phyloP scores from a whole-genome alignment of 2,888 invertebrate species.

The Pammene aurita region DNA sequence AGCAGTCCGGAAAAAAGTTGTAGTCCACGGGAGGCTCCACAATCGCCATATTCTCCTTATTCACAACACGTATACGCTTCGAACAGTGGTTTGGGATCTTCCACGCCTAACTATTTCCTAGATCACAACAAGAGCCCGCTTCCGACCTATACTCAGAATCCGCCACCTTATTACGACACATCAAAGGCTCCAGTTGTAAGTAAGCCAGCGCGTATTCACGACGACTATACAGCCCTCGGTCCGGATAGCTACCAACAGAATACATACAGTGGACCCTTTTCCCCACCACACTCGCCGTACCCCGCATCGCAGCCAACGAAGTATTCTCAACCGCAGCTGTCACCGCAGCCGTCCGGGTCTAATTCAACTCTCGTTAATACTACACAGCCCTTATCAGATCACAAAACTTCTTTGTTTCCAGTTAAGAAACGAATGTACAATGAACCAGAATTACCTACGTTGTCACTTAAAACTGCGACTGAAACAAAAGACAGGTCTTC shows the following conservation, averaged over 20 bases:
- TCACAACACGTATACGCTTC: slow-evolving; percentile 77
- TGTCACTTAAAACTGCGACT: slow-evolving; percentile 57
- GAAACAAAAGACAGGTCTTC: slow-evolving; percentile 57
- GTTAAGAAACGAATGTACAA: slow-evolving; percentile 86
- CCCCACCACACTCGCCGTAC: slow-evolving; percentile 69
- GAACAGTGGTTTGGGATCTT: slow-evolving; percentile 63
- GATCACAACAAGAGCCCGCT: slow-evolving; percentile 77
- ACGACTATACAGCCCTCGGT: slow-evolving; percentile 81
- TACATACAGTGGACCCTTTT: slow-evolving; percentile 72
- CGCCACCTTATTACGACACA: slow-evolving; percentile 85
- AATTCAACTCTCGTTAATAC: slow-evolving; percentile 53
- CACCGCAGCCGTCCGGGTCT: slow-evolving; percentile 58
- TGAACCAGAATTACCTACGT: slow-evolving; percentile 69
- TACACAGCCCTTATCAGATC: slow-evolving; percentile 58
- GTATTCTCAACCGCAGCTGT: slow-evolving; percentile 64
- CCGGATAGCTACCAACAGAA: slow-evolving; percentile 82
- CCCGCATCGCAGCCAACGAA: slow-evolving; percentile 64
- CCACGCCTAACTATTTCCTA: slow-evolving; percentile 73
- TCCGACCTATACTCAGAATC: slow-evolving; percentile 74
- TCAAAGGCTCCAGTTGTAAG: slow-evolving; percentile 72
- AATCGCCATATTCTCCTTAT: slow-evolving; percentile 76
- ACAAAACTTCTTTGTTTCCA: slow-evolving; percentile 80
- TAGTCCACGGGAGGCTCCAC: slow-evolving; percentile 89
- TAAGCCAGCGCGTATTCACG: slow-evolving; percentile 79
- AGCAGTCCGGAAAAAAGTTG: slow-evolving; percentile 93